These are phyloP conservation scores for Rhopilema esculentum DNA, from an alignment of 30 jellyfish, hydroid and myxozoan species.

Conservation along the genomic window DNA sequence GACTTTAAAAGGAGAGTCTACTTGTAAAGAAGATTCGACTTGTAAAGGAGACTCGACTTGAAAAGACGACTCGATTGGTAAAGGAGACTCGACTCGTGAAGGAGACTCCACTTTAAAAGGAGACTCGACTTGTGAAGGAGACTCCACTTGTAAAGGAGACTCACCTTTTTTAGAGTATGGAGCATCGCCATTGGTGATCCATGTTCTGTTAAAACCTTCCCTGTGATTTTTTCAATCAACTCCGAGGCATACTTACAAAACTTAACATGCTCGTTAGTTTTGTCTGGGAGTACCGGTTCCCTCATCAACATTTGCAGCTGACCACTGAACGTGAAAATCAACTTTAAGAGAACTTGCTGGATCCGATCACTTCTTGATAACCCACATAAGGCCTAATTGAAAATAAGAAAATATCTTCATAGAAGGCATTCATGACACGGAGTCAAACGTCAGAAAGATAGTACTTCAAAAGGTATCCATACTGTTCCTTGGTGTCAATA, in stretches of 20 bases:
- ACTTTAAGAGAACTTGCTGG: slow-evolving; percentile 83
- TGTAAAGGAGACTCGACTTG: too few relatives aligned
- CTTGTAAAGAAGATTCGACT: too few relatives aligned
- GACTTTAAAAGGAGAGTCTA: too few relatives aligned
- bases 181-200: slow-evolving; percentile 79
- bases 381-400: slow-evolving; percentile 76
- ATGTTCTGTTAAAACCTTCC: slow-evolving; percentile 70
- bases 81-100: too few relatives aligned
- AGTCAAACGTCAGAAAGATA: too few relatives aligned
- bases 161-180: slow-evolving; percentile 73
- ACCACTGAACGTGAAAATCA: slow-evolving; percentile 77
- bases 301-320: slow-evolving; percentile 85
- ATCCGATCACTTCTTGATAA: slow-evolving; percentile 80
- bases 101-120: too few relatives aligned
- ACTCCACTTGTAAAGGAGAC: too few relatives aligned
- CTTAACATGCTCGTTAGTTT: slow-evolving; percentile 68
- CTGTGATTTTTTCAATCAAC: slow-evolving; percentile 82
- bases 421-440: too few relatives aligned
- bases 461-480: too few relatives aligned
- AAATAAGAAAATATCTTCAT: neutral
- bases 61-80: too few relatives aligned
- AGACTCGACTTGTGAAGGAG: too few relatives aligned
- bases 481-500: too few relatives aligned
- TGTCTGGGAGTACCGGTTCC: slow-evolving; percentile 88
- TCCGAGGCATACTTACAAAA: slow-evolving; percentile 79